These are phyloP conservation scores for Nymphalis urticae DNA, from an alignment of 2,888 invertebrate genomes.

Conservation along the genomic window DNA sequence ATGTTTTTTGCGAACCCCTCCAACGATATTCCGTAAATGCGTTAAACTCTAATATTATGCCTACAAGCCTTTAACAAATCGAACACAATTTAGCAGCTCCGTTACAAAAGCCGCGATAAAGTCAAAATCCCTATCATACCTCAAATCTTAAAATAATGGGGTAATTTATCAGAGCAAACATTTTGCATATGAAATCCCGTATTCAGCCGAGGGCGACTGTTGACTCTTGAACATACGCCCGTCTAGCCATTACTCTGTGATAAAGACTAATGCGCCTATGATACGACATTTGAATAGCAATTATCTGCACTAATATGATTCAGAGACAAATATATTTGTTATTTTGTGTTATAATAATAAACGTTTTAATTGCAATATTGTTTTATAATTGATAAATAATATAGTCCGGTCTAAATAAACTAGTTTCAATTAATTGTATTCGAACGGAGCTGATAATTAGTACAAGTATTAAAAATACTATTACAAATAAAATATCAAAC, in stretches of 20 bases:
- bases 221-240: conserved; percentile 45
- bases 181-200: conserved; percentile 74
- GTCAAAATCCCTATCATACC: conserved; percentile 66
- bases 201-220: conserved; percentile 60
- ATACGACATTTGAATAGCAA: conserved; percentile 16
- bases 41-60: conserved; percentile 15
- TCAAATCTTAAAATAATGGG: conserved; percentile 72
- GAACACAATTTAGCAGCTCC: conserved; percentile 37
- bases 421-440: too few species aligned
- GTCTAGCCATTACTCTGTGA: conserved; percentile 31
- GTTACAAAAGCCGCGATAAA: conserved; percentile 45
- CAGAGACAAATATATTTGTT: neutral
- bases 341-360: neutral
- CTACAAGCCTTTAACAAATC: conserved; percentile 39
- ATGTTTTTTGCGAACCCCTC: neutral
- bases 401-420: too few species aligned
- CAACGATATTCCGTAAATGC: neutral
- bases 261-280: conserved; percentile 29
- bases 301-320: conserved; percentile 2
- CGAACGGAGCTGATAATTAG: too few species aligned
- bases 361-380: too few species aligned
- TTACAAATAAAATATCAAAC: too few species aligned
- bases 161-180: conserved; percentile 69
- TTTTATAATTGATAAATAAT: too few species aligned
- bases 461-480: too few species aligned